These are phyloP conservation scores for Bibio marci DNA, from an alignment of 2,888 invertebrate genomes.

Conservation along the genomic window DNA sequence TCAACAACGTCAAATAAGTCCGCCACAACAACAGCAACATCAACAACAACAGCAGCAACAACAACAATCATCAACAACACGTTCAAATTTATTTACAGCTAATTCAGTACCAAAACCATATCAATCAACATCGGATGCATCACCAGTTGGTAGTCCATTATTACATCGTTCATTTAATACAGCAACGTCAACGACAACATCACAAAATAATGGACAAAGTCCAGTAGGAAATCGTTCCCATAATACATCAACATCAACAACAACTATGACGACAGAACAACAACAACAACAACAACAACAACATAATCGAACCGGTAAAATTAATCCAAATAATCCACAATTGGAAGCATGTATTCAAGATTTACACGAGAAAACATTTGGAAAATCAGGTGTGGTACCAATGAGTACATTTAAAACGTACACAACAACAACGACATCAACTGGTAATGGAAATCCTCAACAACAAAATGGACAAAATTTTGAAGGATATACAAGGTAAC, in stretches of 20 bases:
- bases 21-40: slow-evolving; percentile 6
- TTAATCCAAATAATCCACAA: slow-evolving; percentile 9
- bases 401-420: slow-evolving; percentile 21
- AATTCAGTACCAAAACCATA: slow-evolving; percentile 29
- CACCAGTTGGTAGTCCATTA: slow-evolving; percentile 8
- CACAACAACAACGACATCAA: not conserved
- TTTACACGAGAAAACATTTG: slow-evolving; percentile 29
- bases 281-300: slow-evolving; percentile 8
- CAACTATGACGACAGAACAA: slow-evolving; percentile 8
- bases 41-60: slow-evolving; percentile 20
- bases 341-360: slow-evolving; percentile 29
- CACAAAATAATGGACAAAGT: slow-evolving; percentile 10
- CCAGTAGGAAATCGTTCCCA: slow-evolving; percentile 9
- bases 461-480: slow-evolving; percentile 34
- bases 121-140: slow-evolving; percentile 10
- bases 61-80: slow-evolving; percentile 20
- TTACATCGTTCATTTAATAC: slow-evolving; percentile 11
- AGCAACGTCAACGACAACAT: slow-evolving; percentile 9
- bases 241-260: slow-evolving; percentile 6
- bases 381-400: slow-evolving; percentile 20
- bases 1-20: not conserved
- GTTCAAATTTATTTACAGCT: slow-evolving; percentile 20
- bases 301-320: slow-evolving; percentile 6
- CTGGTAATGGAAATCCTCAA: slow-evolving; percentile 1
- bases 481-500: slow-evolving; percentile 44